phyloP scores from a whole-genome alignment of 1,140 invertebrate species.

The Solenopsis invicta region DNA sequence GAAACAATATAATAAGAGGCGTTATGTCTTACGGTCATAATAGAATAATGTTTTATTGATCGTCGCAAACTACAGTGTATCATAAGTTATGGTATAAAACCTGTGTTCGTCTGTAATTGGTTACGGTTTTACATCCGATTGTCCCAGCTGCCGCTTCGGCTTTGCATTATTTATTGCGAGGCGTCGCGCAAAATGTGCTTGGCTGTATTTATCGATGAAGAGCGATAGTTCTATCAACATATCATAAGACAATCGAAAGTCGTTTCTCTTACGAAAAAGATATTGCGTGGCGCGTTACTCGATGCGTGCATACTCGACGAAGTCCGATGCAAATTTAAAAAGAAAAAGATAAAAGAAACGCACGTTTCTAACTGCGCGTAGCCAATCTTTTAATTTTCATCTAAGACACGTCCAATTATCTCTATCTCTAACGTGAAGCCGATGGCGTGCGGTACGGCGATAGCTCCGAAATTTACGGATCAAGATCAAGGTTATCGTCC shows the following conservation, averaged over 20 bases:
- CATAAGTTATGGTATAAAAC: slow-evolving; percentile 61
- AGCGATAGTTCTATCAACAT: background rate
- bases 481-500: slow-evolving; percentile 57
- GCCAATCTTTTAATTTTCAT: background rate
- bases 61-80: slow-evolving; percentile 38
- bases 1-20: slow-evolving; percentile 28
- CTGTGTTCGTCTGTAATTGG: slow-evolving; percentile 55
- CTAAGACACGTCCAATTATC: background rate
- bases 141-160: slow-evolving; percentile 22
- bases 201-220: background rate
- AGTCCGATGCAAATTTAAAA: background rate
- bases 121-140: slow-evolving; percentile 55
- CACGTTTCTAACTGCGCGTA: background rate
- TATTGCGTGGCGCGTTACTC: background rate
- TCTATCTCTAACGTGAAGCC: background rate
- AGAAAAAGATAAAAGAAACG: background rate
- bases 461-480: slow-evolving; percentile 24
- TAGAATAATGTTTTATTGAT: slow-evolving; percentile 60
- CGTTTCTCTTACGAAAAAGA: background rate
- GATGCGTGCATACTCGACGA: too few species aligned
- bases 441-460: background rate
- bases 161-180: slow-evolving; percentile 41
- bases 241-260: background rate
- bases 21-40: slow-evolving; percentile 30
- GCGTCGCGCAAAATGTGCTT: slow-evolving; percentile 29